Conservation (phyloP, 2,797 vertebrate species). For the Sardinella longiceps region DNA sequence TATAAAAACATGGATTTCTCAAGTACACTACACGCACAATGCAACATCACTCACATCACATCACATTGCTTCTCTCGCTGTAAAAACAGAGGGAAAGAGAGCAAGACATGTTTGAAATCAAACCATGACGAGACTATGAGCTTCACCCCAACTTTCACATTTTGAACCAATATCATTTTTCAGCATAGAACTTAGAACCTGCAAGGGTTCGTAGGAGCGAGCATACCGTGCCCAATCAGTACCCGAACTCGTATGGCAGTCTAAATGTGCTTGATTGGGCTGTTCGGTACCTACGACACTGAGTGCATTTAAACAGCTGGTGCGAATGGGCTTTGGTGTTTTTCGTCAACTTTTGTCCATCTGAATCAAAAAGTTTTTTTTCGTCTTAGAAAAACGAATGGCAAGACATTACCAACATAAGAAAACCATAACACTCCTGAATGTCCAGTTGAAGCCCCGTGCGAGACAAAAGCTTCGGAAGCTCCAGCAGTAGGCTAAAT, state of each 20-base stretch:
- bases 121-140: slow-evolving; percentile 56
- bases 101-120: slow-evolving; percentile 31
- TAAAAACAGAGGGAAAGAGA: slow-evolving; percentile 47
- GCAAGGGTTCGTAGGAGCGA: slow-evolving; percentile 54
- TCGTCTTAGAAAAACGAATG: background rate
- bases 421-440: background rate
- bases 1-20: slow-evolving; percentile 43
- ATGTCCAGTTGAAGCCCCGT: slow-evolving; percentile 36
- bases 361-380: background rate
- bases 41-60: slow-evolving; percentile 49
- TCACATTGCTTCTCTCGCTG: slow-evolving; percentile 47
- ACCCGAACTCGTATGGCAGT: slow-evolving; percentile 53
- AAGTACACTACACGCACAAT: slow-evolving; percentile 25
- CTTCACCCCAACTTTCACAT: slow-evolving; percentile 69
- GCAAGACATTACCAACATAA: background rate
- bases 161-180: slow-evolving; percentile 53
- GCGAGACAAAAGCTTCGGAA: slow-evolving; percentile 45
- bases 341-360: background rate
- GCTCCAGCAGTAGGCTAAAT: slow-evolving; percentile 34
- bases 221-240: slow-evolving; percentile 61
- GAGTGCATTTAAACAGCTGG: slow-evolving; percentile 65
- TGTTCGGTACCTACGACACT: slow-evolving; percentile 51
- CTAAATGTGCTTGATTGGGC: slow-evolving; percentile 60
- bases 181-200: slow-evolving; percentile 60
- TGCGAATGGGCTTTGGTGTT: slow-evolving; percentile 43